A percentile compares a stretch with the other conserved stretches of the same genome.
These are phyloP conservation scores for Apis florea DNA, from an alignment of 1,140 invertebrate genomes.

Conservation along the genomic window DNA sequence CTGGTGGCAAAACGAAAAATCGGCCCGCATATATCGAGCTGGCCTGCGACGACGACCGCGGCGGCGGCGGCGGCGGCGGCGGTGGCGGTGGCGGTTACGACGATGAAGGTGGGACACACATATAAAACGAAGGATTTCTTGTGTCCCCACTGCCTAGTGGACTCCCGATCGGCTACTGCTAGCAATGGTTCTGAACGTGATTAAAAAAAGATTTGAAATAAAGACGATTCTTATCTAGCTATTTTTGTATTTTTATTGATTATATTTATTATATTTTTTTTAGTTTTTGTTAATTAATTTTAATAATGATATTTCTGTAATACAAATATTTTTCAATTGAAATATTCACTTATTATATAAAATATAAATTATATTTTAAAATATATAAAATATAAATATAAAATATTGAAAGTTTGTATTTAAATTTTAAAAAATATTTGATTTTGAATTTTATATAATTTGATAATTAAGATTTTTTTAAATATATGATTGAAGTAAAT, in stretches of 20 bases:
- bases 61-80: conserved; percentile 50
- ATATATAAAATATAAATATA: background rate
- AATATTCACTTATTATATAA: background rate
- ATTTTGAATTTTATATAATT: background rate
- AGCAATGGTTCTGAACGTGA: conserved; percentile 64
- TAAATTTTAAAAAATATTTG: background rate
- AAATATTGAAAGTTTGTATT: background rate
- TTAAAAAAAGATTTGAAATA: background rate
- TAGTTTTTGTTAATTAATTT: background rate
- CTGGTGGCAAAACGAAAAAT: conserved; percentile 74
- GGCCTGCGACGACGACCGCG: conserved; percentile 64
- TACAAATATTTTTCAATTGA: background rate
- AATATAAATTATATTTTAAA: background rate
- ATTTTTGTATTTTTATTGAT: background rate
- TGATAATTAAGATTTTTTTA: background rate
- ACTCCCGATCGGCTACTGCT: conserved; percentile 72
- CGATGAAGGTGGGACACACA: conserved; percentile 63
- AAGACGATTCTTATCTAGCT: background rate
- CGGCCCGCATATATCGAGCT: conserved; percentile 71
- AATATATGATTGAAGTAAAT: background rate
- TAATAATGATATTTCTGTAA: background rate
- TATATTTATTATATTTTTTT: background rate
- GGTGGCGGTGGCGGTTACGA: conserved; percentile 38
- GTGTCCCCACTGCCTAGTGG: conserved; percentile 66
- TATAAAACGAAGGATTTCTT: conserved; percentile 68